Conservation (phyloP, 2,797 vertebrate genomes). For the Melanotaenia parkinsoni region DNA sequence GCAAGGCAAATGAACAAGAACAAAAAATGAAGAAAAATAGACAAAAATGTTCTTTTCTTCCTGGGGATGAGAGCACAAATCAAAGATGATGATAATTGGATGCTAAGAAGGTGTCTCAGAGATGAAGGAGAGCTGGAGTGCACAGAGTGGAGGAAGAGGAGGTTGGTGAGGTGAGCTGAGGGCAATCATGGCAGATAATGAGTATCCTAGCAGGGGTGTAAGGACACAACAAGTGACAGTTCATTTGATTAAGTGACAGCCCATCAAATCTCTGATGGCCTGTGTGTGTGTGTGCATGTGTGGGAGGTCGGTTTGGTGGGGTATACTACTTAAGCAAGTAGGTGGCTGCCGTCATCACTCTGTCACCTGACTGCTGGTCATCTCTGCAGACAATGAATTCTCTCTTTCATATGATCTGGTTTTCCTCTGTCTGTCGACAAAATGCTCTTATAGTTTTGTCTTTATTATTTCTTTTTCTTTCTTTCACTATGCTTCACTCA, state of each 20-base stretch:
- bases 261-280: conserved; percentile 59
- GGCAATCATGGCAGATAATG: conserved; percentile 71
- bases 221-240: conserved; percentile 62
- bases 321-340: not conserved
- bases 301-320: not conserved
- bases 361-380: too few relatives aligned
- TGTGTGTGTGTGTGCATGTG: not conserved
- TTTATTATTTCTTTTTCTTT: not conserved
- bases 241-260: conserved; percentile 75
- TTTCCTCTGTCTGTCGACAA: too few relatives aligned
- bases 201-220: conserved; percentile 66
- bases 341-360: not conserved
- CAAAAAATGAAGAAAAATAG: not conserved
- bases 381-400: not conserved
- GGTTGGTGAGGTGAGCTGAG: conserved; percentile 46
- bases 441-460: not conserved
- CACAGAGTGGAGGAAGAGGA: conserved; percentile 6
- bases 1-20: not conserved
- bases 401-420: not conserved
- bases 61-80: conserved; percentile 38
- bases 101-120: conserved; percentile 46
- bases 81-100: conserved; percentile 75
- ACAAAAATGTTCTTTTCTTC: conserved; percentile 30
- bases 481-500: too few relatives aligned
- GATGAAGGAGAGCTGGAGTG: conserved; percentile 37